These are phyloP conservation scores for Halichoeres trimaculatus DNA, from an alignment of 2,113 vertebrate species.

Conservation along the genomic window DNA sequence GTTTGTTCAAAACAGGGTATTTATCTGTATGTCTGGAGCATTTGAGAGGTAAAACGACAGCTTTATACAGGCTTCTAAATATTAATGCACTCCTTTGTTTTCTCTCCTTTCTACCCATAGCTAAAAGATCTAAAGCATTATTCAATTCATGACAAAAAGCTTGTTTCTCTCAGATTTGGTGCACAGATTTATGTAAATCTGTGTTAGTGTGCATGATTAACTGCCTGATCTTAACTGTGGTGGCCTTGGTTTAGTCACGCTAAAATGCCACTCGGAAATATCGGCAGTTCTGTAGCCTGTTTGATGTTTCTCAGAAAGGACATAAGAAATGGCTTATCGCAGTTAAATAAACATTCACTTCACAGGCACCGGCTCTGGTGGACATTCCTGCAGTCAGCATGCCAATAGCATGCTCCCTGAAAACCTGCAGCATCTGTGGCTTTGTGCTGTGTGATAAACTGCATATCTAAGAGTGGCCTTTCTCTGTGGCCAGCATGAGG, in stretches of 20 bases:
- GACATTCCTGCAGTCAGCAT: not conserved
- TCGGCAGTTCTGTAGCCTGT: not conserved
- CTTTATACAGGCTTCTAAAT: not conserved
- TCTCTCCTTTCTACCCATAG: not conserved
- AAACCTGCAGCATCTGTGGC: not conserved
- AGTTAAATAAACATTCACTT: not conserved
- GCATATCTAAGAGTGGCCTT: not conserved
- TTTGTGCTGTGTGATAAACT: not conserved
- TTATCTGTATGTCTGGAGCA: not conserved
- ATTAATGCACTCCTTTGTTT: not conserved
- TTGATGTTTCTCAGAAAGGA: not conserved
- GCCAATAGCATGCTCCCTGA: not conserved
- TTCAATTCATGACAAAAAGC: not conserved
- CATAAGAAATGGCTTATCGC: not conserved
- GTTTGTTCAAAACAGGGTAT: not conserved
- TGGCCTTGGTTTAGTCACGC: not conserved
- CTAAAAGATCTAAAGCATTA: not conserved
- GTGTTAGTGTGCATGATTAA: not conserved
- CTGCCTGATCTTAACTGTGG: not conserved
- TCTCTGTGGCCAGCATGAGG: not conserved
- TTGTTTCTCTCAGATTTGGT: not conserved
- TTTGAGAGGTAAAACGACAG: not conserved
- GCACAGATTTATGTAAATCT: not conserved
- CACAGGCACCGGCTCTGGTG: not conserved
- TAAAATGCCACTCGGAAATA: not conserved